These are phyloP conservation scores for Taphrorychus bicolor DNA, from an alignment of 2,888 invertebrate species.

Conservation along the genomic window DNA sequence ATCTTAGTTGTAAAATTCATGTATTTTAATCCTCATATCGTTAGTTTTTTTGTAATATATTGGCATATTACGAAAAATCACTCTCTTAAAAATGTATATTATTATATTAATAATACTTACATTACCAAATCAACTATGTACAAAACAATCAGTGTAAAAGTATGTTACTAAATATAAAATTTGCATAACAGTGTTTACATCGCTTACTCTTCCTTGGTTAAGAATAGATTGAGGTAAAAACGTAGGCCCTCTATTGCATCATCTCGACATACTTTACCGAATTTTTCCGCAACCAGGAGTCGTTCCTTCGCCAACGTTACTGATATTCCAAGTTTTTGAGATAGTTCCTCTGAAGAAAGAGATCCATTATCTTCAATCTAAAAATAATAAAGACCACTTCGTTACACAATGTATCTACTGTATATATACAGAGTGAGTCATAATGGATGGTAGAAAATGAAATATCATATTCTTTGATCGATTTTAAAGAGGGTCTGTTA, in stretches of 20 bases:
- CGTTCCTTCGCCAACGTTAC: slow-evolving; percentile 90
- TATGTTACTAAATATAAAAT: neutral
- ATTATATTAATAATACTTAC: slow-evolving; percentile 6
- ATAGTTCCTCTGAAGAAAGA: slow-evolving; percentile 86
- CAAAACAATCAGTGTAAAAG: neutral
- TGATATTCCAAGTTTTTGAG: slow-evolving; percentile 83
- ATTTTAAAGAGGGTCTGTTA: too few species aligned
- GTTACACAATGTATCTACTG: neutral
- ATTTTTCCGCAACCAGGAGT: slow-evolving; percentile 83
- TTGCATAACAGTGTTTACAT: neutral
- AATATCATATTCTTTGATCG: too few species aligned
- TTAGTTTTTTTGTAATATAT: too few species aligned
- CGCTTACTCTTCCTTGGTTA: slow-evolving; percentile 56
- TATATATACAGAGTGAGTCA: too few species aligned
- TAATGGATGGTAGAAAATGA: too few species aligned
- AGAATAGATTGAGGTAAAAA: slow-evolving; percentile 92
- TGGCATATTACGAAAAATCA: too few species aligned
- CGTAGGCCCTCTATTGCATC: slow-evolving; percentile 94
- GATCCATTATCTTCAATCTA: slow-evolving; percentile 73
- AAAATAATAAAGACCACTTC: slow-evolving; percentile 6
- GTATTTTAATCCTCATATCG: too few species aligned
- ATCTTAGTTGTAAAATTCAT: too few species aligned
- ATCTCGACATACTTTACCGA: slow-evolving; percentile 90
- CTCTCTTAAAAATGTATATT: slow-evolving; percentile 18
- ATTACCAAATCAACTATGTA: neutral